Percentiles rank a stretch among this genome's conserved stretches.
These are phyloP conservation scores for Thunnus albacares DNA, from an alignment of 2,797 vertebrate genomes.

Conservation along the genomic window DNA sequence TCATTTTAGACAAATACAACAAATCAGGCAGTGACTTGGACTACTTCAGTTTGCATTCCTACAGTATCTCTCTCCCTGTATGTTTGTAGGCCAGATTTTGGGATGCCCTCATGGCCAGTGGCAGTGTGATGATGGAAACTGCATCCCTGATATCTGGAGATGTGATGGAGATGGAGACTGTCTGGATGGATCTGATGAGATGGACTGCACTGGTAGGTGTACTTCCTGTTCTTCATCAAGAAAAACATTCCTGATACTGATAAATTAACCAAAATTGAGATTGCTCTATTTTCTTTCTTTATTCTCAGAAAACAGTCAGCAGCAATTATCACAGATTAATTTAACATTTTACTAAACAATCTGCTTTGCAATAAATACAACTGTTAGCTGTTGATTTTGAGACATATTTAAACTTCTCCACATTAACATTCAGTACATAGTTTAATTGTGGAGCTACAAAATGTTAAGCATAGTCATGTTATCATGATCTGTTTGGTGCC, in stretches of 20 bases:
- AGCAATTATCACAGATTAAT: neutral
- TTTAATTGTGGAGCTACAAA: no score
- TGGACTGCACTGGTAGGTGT: slow-evolving; percentile 82
- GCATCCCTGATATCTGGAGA: slow-evolving; percentile 85
- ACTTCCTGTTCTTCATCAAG: neutral
- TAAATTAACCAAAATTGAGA: neutral
- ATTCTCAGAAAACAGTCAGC: no score
- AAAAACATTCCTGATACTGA: neutral
- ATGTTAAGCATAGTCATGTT: no score
- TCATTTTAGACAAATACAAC: neutral
- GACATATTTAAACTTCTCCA: neutral
- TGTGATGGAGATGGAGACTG: slow-evolving; percentile 92
- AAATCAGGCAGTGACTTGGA: neutral
- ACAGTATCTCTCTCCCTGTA: neutral
- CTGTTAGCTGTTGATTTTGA: neutral
- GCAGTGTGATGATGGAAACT: slow-evolving; percentile 91
- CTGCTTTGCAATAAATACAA: neutral
- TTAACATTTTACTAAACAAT: neutral
- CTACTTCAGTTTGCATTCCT: neutral
- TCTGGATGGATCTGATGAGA: slow-evolving; percentile 92
- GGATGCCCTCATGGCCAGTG: slow-evolving; percentile 79
- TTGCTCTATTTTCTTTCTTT: neutral
- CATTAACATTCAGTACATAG: neutral
- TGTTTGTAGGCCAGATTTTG: slow-evolving; percentile 40
- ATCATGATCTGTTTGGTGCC: no score